phyloP scores from a whole-genome alignment of 2,797 vertebrate genomes.

The Anabas testudineus region DNA sequence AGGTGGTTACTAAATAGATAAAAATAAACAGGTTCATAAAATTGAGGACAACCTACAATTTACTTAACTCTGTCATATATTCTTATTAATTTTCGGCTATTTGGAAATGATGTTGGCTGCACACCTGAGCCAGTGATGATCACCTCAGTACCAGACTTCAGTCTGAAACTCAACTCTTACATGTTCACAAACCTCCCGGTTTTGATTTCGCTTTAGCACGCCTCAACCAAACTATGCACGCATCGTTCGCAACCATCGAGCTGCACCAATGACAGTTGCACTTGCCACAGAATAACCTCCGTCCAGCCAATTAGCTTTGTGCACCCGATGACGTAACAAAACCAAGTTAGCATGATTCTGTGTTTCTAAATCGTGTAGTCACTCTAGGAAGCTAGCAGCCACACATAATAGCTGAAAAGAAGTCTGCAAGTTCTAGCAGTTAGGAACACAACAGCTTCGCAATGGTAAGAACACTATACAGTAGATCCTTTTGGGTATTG shows the following conservation, averaged over 20 bases:
- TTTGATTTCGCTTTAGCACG: conserved; percentile 69
- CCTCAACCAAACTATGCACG: conserved; percentile 68
- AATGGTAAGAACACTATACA: conserved; percentile 75
- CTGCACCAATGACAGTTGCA: conserved; percentile 51
- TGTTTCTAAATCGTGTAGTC: conserved; percentile 85
- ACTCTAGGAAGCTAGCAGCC: conserved; percentile 53
- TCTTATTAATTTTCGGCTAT: no score
- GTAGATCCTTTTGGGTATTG: accelerated
- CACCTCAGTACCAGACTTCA: neutral
- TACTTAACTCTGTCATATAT: no score
- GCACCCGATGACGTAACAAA: neutral
- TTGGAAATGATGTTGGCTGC: neutral
- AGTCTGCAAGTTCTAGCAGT: neutral
- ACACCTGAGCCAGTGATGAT: neutral
- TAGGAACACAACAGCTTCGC: conserved; percentile 28
- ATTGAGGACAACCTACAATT: no score
- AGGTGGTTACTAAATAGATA: no score
- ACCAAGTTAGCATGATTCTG: neutral
- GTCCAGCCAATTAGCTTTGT: conserved; percentile 50
- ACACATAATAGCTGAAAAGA: conserved; percentile 1
- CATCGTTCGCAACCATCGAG: accelerated
- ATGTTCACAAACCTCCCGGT: neutral
- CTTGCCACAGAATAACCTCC: accelerated
- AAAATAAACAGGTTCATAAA: no score
- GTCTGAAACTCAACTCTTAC: neutral